A percentile compares a stretch with the other conserved stretches of the same genome.
Conservation (phyloP, 2,113 vertebrate genomes). For the Misgurnus anguillicaudatus region DNA sequence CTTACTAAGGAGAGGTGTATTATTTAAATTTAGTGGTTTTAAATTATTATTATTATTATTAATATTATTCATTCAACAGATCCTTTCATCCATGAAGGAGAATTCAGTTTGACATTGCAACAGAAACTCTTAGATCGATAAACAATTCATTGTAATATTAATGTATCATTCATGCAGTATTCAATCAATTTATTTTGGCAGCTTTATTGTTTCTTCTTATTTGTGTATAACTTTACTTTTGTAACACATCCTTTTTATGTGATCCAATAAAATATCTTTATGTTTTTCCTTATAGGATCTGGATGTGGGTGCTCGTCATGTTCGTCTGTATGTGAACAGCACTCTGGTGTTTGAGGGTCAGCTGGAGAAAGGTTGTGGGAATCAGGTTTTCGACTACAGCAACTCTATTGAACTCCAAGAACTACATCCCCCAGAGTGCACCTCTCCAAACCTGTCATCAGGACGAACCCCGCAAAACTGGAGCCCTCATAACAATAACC, state of each 20-base stretch:
- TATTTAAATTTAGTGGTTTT: too few species aligned
- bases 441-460: slow-evolving; percentile 68
- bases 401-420: slow-evolving; percentile 75
- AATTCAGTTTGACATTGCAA: too few species aligned
- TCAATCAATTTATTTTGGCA: neutral
- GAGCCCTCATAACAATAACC: slow-evolving; percentile 62
- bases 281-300: slow-evolving; percentile 77
- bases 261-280: neutral
- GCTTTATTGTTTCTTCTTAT: neutral
- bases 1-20: too few species aligned
- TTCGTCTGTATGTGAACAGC: slow-evolving; percentile 88
- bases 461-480: slow-evolving; percentile 64
- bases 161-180: neutral
- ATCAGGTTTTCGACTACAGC: slow-evolving; percentile 74
- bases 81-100: too few species aligned
- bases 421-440: slow-evolving; percentile 62
- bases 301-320: slow-evolving; percentile 80
- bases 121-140: too few species aligned
- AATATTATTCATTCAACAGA: too few species aligned
- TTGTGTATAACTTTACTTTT: too few species aligned
- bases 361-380: slow-evolving; percentile 82
- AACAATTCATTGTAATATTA: too few species aligned
- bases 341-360: slow-evolving; percentile 84
- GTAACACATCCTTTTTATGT: too few species aligned
- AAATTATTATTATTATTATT: too few species aligned